phyloP scores from a whole-genome alignment of 2,888 invertebrate species.

The Patella depressa region DNA sequence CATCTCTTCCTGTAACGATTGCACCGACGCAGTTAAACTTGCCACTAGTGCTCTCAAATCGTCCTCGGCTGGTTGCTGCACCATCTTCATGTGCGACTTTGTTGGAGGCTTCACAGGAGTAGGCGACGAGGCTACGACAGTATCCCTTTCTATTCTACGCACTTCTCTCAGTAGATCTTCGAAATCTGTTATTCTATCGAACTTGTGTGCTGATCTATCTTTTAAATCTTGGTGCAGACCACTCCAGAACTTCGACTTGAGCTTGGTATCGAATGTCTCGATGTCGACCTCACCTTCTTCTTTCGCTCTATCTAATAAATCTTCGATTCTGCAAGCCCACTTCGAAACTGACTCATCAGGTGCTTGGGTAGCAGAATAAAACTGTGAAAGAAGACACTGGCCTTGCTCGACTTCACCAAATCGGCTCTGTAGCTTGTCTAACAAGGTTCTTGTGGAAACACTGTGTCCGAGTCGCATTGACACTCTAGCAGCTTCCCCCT shows the following conservation, averaged over 20 bases:
- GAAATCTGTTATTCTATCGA: background rate
- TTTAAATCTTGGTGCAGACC: background rate
- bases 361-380: background rate
- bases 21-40: background rate
- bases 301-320: background rate
- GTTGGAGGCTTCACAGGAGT: background rate
- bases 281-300: background rate
- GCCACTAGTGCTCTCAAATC: conserved; percentile 2
- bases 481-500: background rate
- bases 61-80: background rate
- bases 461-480: background rate
- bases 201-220: conserved; percentile 8
- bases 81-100: background rate
- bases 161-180: background rate
- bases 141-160: background rate
- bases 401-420: conserved; percentile 1
- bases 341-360: background rate
- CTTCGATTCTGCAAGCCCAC: background rate
- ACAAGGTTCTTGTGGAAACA: background rate
- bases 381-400: background rate
- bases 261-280: background rate
- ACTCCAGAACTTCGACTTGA: background rate
- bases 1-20: background rate
- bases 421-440: background rate
- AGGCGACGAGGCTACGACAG: background rate